Conservation (phyloP, 2,797 vertebrate species). For the Loris lydekkerianus region DNA sequence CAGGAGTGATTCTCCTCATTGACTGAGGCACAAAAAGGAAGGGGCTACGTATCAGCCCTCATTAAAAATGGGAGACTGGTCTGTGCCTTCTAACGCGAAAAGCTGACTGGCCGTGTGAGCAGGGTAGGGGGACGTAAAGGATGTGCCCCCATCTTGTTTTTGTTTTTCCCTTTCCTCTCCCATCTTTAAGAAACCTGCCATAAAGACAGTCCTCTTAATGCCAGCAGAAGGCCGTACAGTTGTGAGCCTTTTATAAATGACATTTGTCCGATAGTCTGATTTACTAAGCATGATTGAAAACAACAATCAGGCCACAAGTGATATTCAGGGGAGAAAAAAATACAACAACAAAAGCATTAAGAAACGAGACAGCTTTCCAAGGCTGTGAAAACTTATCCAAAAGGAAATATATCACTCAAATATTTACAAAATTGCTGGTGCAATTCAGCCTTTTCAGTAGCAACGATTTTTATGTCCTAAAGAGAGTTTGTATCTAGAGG, state of each 20-base stretch:
- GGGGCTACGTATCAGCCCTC: neutral
- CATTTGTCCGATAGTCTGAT: slow-evolving; percentile 59
- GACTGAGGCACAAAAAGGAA: neutral
- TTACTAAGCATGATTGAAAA: slow-evolving; percentile 73
- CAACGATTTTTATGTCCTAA: slow-evolving; percentile 69
- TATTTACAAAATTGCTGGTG: slow-evolving; percentile 74
- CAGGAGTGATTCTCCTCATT: neutral
- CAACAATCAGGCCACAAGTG: slow-evolving; percentile 52
- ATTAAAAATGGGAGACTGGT: slow-evolving; percentile 60
- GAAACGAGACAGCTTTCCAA: slow-evolving; percentile 77
- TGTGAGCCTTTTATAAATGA: slow-evolving; percentile 72
- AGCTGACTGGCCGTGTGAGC: neutral
- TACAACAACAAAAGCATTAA: slow-evolving; percentile 74
- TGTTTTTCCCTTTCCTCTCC: neutral
- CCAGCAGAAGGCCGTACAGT: slow-evolving; percentile 31
- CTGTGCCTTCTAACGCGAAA: slow-evolving; percentile 31
- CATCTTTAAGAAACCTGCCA: slow-evolving; percentile 31
- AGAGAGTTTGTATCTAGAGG: slow-evolving; percentile 77
- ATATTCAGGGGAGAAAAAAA: neutral
- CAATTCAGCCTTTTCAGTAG: slow-evolving; percentile 78
- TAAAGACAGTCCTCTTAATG: slow-evolving; percentile 43
- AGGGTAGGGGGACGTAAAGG: neutral
- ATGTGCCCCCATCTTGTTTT: neutral
- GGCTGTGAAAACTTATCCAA: slow-evolving; percentile 74
- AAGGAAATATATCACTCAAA: slow-evolving; percentile 77